Evolutionary conservation across 2,888 invertebrate species (phyloP).

Genomic region (Caenorhabditis virilis): DNA sequence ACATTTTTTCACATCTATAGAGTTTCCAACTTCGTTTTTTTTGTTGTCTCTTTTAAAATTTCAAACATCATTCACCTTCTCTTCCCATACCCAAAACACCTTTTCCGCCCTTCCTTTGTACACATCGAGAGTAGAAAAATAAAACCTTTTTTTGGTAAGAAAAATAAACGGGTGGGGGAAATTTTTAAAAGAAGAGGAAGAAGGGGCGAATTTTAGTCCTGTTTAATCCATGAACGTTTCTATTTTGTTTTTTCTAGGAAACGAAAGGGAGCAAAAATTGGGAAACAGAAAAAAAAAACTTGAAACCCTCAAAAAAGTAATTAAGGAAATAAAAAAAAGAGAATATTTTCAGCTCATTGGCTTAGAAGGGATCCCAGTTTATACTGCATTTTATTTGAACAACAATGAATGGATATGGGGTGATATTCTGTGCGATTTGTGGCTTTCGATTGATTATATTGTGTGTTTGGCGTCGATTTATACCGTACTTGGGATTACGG

Average conservation of each 20-base stretch:
- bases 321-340: background rate
- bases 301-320: background rate
- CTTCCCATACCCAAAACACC: no score
- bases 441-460: constrained; percentile 96
- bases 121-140: no score
- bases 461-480: constrained; percentile 98
- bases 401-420: constrained; percentile 90
- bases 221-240: no score
- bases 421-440: constrained; percentile 90
- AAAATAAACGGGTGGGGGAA: no score
- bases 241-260: background rate
- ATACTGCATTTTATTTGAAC: constrained; percentile 93
- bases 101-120: no score
- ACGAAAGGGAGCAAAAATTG: background rate
- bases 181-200: background rate
- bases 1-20: no score
- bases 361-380: constrained; percentile 96
- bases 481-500: constrained; percentile 95
- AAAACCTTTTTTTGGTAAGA: no score
- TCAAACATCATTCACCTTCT: no score
- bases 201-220: background rate
- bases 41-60: no score
- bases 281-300: background rate
- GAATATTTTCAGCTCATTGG: constrained; percentile 82
- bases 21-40: no score